These are phyloP conservation scores for Triops longicaudatus DNA, from an alignment of 1,140 invertebrate genomes.

Conservation along the genomic window DNA sequence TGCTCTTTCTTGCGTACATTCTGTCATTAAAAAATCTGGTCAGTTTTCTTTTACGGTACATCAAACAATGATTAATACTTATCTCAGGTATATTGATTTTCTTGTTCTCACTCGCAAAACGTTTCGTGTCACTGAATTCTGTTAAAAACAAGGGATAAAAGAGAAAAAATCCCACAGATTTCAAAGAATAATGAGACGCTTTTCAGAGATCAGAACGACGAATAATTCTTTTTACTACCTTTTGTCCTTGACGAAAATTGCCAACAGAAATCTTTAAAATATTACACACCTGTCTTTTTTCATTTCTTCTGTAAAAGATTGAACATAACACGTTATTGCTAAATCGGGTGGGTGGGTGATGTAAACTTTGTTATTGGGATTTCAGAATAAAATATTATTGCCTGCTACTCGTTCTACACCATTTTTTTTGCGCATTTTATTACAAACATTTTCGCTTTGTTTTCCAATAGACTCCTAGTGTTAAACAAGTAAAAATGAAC, in stretches of 20 bases:
- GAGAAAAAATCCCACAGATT: neutral
- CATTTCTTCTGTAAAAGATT: neutral
- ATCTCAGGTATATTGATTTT: neutral
- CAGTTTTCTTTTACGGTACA: neutral
- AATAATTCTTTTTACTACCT: neutral
- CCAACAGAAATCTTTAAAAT: neutral
- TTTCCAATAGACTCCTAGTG: neutral
- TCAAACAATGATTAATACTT: neutral
- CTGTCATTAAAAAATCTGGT: neutral
- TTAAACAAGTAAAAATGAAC: neutral
- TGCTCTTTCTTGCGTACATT: too few relatives aligned
- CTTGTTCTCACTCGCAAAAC: neutral
- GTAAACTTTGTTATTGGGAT: neutral
- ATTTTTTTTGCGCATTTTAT: neutral
- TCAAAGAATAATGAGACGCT: neutral
- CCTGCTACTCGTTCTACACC: neutral
- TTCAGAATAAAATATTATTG: neutral
- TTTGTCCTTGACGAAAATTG: neutral
- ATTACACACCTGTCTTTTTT: neutral
- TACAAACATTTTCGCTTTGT: neutral
- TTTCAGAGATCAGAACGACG: conserved; percentile 2
- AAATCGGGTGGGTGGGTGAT: neutral
- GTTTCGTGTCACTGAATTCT: neutral
- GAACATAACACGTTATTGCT: neutral
- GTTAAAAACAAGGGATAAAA: neutral